These are phyloP conservation scores for Schrankia costaestrigalis DNA, from an alignment of 2,888 invertebrate genomes.

Conservation along the genomic window DNA sequence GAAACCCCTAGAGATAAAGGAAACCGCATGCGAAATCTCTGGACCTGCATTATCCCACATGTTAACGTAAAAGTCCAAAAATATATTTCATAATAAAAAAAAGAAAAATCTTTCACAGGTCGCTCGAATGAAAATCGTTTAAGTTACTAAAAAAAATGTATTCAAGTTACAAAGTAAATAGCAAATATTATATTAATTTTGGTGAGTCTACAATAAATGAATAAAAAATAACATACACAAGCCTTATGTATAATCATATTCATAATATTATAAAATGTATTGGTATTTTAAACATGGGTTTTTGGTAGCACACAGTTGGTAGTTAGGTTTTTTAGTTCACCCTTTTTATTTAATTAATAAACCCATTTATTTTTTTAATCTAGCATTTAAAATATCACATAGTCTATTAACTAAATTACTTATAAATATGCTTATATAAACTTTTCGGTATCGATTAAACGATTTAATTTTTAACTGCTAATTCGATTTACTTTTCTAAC, in stretches of 20 bases:
- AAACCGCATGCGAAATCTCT: too few relatives aligned
- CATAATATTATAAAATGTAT: constrained; percentile 14
- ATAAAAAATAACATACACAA: constrained; percentile 21
- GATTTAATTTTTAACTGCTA: too few relatives aligned
- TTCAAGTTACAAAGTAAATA: constrained; percentile 46
- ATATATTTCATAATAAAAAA: constrained; percentile 18
- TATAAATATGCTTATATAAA: too few relatives aligned
- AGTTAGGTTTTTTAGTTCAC: constrained; percentile 18
- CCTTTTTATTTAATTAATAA: constrained; percentile 18
- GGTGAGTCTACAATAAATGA: constrained; percentile 54
- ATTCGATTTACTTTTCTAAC: too few relatives aligned
- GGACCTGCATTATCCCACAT: too few relatives aligned
- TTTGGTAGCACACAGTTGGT: constrained; percentile 40
- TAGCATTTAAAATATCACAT: too few relatives aligned
- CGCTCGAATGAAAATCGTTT: constrained; percentile 62
- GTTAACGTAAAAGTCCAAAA: too few relatives aligned
- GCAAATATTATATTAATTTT: constrained; percentile 47
- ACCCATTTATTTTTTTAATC: too few relatives aligned
- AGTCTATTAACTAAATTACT: too few relatives aligned
- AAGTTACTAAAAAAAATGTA: constrained; percentile 62
- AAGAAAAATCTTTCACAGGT: constrained; percentile 66
- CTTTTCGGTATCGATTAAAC: too few relatives aligned
- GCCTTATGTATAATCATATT: constrained; percentile 12
- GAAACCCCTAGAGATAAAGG: too few relatives aligned
- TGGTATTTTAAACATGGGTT: constrained; percentile 27